Base-by-base conservation (phyloP, 92 coral and sea anemone species). In the Hydrozoanthus gracilis region DNA sequence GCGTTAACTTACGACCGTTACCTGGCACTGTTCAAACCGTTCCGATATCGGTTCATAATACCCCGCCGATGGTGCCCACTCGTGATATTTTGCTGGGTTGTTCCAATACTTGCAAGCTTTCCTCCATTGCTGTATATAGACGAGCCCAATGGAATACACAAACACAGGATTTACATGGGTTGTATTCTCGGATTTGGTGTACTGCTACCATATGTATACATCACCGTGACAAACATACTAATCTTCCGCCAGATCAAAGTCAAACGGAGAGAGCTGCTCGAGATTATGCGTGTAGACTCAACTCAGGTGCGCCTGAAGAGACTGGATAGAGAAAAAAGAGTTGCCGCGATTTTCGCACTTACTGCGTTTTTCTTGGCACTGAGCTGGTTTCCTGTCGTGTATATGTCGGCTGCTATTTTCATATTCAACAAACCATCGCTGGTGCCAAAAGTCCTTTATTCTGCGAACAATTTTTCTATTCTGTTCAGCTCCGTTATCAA, bases 31-130 rank as follows among this genome's bases (percentile, higher is more conserved):
- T 75, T 51, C 64, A 75, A 75, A 45, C 79, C 79, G 79, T 75
- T 75, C 79, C 60, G 79, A 75, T 75, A 75, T 75, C 79, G 79
- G 8, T 75, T 51, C 51, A 51, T 75, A 75, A 75, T 75, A 75
- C 79, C 79, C 61, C 64, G 39, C 60, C 60, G 79, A 6, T 75
- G 79, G 79, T 51, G 79, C 16, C 79, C 79, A 50, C 60, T 75
- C 15, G 79, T 75, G 16, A 39, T 75, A 27, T 75, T 75, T 14
- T 75, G 61, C 62, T 75, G 79, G 79, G 79, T 18, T 54, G 5
- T 75, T 50, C 79, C 79, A 0, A 75, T 51, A n/a, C 64, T 75
- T 20, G 79, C 47, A 6, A 48, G 64, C 46, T 51, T 75, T 52
- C 79, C 79, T 20, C 79, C 79, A 9, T 8, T 75, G 62, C 16